These are phyloP conservation scores for Philonicus albiceps DNA, from an alignment of 2,888 invertebrate species.

Conservation along the genomic window DNA sequence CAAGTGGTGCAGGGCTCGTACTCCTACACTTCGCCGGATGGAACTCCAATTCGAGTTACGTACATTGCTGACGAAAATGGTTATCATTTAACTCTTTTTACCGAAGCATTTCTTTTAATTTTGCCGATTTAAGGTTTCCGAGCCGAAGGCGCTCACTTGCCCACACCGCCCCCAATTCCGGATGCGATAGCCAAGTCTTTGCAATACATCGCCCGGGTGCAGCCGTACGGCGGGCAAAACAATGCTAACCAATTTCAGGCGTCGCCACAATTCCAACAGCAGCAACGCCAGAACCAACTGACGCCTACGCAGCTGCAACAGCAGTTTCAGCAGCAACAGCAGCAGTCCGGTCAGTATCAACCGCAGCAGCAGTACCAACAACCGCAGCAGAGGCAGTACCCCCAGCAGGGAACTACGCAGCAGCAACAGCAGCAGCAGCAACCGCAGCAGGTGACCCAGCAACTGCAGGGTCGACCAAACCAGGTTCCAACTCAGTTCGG, in stretches of 20 bases:
- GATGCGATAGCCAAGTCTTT: slow-evolving; percentile 58
- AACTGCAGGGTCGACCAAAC: slow-evolving; percentile 58
- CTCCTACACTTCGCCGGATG: slow-evolving; percentile 78
- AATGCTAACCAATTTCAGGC: slow-evolving; percentile 59
- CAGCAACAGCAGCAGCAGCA: slow-evolving; percentile 51
- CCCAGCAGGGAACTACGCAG: slow-evolving; percentile 46
- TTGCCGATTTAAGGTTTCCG: slow-evolving; percentile 56
- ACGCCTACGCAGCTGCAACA: slow-evolving; percentile 56
- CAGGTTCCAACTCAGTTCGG: slow-evolving; percentile 59
- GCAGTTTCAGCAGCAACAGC: slow-evolving; percentile 51
- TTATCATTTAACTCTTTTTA: slow-evolving; percentile 50
- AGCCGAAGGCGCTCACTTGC: slow-evolving; percentile 62
- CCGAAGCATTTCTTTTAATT: not conserved
- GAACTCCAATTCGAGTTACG: slow-evolving; percentile 73
- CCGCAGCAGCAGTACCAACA: slow-evolving; percentile 52
- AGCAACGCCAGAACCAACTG: slow-evolving; percentile 54
- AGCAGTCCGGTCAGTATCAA: slow-evolving; percentile 59
- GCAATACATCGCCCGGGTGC: slow-evolving; percentile 56
- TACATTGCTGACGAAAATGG: slow-evolving; percentile 83
- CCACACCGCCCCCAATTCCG: slow-evolving; percentile 60
- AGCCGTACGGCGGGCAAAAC: slow-evolving; percentile 56
- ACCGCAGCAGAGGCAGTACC: slow-evolving; percentile 52
- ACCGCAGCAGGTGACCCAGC: slow-evolving; percentile 58
- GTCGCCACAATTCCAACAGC: slow-evolving; percentile 56
- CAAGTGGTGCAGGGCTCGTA: slow-evolving; percentile 80